Evolutionary conservation across 2,113 vertebrate species (phyloP), one percentile per base, ranked within the genome.

Genomic region (Ondatra zibethicus): DNA sequence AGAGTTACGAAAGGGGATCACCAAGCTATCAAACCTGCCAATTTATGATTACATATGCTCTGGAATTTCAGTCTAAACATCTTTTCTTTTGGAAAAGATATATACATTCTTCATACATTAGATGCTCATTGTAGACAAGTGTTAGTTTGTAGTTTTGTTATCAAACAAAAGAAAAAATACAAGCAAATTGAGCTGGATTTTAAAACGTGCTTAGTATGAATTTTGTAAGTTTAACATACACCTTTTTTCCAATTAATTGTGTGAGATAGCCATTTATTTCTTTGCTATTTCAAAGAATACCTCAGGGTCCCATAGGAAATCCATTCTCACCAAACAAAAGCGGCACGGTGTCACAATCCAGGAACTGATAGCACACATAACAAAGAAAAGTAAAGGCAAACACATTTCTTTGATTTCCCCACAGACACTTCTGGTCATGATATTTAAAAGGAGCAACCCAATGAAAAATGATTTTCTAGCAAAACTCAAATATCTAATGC

Each of bases 401-500:
- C 77, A 91, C 42, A 23, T 94, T 96, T 90, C 89, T 97, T 97
- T 96, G 94, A 97, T 96, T 97, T 97, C 92, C 97, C 96, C 1
- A 0, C 45, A 94, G 97, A 92, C 88, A 45, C 13, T 96, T 96
- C 88, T 92, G 88, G 93, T 86, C 88, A 89, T 88, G 89, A 91
- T 89, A 94, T 97, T 97, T 97, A 97, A 97, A 96, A 97, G 96
- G 88, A 97, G 39, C 45, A 93, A 93, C 84, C 81, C 85, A 87
- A 31, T 82, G 36, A 95, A 97, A 97, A 96, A 96, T 95, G 86
- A 95, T 97, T 97, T 97, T 84, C 88, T 93, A 92, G 63, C 88
- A 93, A 94, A 98, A 95, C 91, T 96, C 96, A 95, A 93, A 97
- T 97, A 95, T 96, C 85, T 96, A 96, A 95, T 95, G 82, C 96